Base-by-base conservation (phyloP, 2,888 invertebrate species). In the Conops quadrifasciatus region DNA sequence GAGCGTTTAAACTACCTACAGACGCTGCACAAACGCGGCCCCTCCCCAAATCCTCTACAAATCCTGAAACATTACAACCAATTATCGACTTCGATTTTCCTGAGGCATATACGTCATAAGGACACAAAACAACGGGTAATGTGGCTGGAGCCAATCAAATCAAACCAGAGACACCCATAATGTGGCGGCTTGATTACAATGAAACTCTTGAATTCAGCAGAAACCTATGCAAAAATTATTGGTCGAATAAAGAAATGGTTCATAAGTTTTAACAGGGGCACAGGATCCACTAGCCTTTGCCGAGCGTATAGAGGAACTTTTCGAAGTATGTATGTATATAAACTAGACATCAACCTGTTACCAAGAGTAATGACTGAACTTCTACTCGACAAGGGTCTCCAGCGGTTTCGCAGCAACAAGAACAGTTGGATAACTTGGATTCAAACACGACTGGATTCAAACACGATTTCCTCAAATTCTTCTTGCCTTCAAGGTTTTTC, bases 341-440 rank as follows among this genome's bases (percentile, higher is more conserved):
- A 19, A 1, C 19, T 49, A 19, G 49, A 49, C 49, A 19, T 3
- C 49, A 49, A 49, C 49, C n/a, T 49, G n/a, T n/a, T 49, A 5
- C 49, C 49, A 49, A 49, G 49, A 19, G 49, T 49, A n/a, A 49
- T 49, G 49, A 16, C 58, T 13, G 53, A 53, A 53, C 21, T 53
- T 7, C 21, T 53, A 7, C 53, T 21, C 2, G 7, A 53, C 9
- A 9, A n/a, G 21, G 21, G 1, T 5, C 53, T 53, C 9, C 53
- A 53, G 21, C n/a, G 53, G 53, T 53, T 19, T 7, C n/a, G 53
- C n/a, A 53, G n/a, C 19, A 53, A 53, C 21, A 53, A 53, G 16
- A 21, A 21, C 2, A 11, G 21, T 9, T 49, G 49, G 49, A 4
- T 16, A 13, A 56, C 19, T 3, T 56, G 53, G 53, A 19, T 58